A percentile compares a stretch with the other conserved stretches of the same genome.
Evolutionary conservation across 2,888 invertebrate genomes (phyloP).

Genomic region (Gonocerus acuteangulatus): DNA sequence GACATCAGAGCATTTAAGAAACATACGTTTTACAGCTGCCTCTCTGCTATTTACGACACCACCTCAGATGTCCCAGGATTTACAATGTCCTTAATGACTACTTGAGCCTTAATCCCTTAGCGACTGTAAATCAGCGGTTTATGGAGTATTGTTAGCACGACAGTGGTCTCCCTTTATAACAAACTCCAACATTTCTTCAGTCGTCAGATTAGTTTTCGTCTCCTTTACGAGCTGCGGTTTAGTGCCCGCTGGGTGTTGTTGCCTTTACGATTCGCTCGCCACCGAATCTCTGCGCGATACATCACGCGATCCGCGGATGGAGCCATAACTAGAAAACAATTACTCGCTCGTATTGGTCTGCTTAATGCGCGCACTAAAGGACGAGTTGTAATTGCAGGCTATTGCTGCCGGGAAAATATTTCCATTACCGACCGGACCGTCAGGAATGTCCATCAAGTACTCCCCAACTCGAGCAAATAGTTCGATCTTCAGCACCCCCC

Average conservation of each 20-base stretch:
- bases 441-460: conserved; percentile 20
- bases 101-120: conserved; percentile 2
- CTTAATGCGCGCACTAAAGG: too few species aligned
- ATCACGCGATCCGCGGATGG: not conserved
- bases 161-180: too few species aligned
- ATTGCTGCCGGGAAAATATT: conserved; percentile 12
- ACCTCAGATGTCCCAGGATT: conserved; percentile 2
- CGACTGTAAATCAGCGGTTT: conserved; percentile 10
- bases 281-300: not conserved
- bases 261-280: not conserved
- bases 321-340: not conserved
- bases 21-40: too few species aligned
- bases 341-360: not conserved
- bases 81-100: conserved; percentile 23
- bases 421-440: not conserved
- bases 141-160: not conserved
- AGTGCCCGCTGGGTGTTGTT: not conserved
- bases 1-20: too few species aligned
- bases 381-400: not conserved
- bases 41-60: not conserved
- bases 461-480: too few species aligned
- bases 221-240: not conserved
- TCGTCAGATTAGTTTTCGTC: not conserved
- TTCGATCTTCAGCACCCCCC: too few species aligned
- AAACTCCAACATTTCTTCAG: not conserved